Evolutionary conservation across 2,888 invertebrate species (phyloP).

Genomic region (Flabesymbios commensalis): DNA sequence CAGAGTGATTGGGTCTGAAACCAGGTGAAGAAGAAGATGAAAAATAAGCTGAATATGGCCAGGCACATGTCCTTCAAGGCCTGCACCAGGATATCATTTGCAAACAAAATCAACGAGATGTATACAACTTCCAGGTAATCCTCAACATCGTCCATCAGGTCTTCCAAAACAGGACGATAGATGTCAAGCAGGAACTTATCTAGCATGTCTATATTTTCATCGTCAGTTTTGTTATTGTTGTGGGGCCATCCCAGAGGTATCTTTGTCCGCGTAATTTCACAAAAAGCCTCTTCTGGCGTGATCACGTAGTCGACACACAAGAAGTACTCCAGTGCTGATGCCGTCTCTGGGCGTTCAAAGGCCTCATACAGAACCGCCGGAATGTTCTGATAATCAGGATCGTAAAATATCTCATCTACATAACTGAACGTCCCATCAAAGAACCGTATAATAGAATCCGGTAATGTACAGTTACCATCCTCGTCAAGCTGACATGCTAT

Average conservation of each 20-base stretch:
- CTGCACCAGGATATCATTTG: constrained; percentile 3
- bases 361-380: constrained; percentile 27
- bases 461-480: constrained; percentile 14
- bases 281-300: constrained; percentile 2
- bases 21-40: constrained; percentile 35
- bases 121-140: constrained; percentile 22
- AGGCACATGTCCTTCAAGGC: constrained; percentile 31
- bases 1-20: constrained; percentile 35
- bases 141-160: background rate
- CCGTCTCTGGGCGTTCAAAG: constrained; percentile 16
- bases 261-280: constrained; percentile 18
- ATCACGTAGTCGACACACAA: constrained; percentile 28
- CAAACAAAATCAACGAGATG: constrained; percentile 21
- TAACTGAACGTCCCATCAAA: constrained; percentile 33
- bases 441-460: constrained; percentile 31
- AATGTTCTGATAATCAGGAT: constrained; percentile 35
- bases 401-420: constrained; percentile 28
- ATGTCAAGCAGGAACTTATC: constrained; percentile 15
- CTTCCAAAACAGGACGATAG: constrained; percentile 7
- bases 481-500: constrained; percentile 22
- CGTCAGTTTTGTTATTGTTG: background rate
- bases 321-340: constrained; percentile 18
- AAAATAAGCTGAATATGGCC: constrained; percentile 29
- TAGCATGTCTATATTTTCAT: constrained; percentile 3
- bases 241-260: constrained; percentile 27